These are phyloP conservation scores for Tadarida brasiliensis DNA, from an alignment of 2,797 vertebrate species.

Conservation along the genomic window DNA sequence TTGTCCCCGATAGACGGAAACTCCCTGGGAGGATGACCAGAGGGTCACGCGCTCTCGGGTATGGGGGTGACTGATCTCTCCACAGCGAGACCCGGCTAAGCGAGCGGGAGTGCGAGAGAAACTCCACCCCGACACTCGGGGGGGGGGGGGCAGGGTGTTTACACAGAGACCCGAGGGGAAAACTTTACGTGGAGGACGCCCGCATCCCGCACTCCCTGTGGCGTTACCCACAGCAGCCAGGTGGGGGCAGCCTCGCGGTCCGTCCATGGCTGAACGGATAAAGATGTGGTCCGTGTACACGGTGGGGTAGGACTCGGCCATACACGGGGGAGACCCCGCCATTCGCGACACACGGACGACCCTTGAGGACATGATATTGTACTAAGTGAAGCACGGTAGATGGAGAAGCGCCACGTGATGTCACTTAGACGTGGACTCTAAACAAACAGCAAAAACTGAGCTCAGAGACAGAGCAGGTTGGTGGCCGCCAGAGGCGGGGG, in stretches of 20 bases:
- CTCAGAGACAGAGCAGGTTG: neutral
- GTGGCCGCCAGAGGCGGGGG: neutral
- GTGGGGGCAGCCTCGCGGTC: neutral
- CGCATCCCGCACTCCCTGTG: neutral
- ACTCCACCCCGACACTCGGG: too few relatives aligned
- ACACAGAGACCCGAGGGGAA: neutral
- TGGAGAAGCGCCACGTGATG: neutral
- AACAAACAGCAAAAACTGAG: neutral
- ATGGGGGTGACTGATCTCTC: neutral
- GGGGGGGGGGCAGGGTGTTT: neutral
- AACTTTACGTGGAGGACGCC: too few relatives aligned
- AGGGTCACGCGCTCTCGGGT: neutral
- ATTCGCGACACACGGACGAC: neutral
- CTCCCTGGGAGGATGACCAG: neutral
- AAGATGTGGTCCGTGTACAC: too few relatives aligned
- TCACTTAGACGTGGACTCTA: neutral
- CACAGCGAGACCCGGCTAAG: too few relatives aligned
- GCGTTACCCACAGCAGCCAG: accelerated
- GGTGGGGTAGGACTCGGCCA: neutral
- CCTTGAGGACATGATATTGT: accelerated
- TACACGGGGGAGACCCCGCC: neutral
- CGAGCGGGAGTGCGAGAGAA: neutral
- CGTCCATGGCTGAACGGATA: accelerated
- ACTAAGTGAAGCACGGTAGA: neutral
- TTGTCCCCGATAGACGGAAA: neutral